phyloP scores from a whole-genome alignment of 1,140 invertebrate genomes.

The Saccostrea echinata region DNA sequence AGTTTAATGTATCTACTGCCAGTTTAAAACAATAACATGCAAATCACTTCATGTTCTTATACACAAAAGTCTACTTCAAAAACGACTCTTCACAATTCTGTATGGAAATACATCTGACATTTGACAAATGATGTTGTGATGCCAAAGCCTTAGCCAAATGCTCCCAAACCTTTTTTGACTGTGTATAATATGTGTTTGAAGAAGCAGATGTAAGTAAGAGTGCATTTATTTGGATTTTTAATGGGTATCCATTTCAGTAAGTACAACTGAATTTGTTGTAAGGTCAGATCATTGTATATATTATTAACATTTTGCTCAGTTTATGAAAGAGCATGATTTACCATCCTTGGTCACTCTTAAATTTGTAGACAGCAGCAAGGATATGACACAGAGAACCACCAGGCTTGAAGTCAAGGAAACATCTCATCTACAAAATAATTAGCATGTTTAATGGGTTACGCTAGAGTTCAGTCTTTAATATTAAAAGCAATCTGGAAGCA shows the following conservation, averaged over 20 bases:
- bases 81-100: too few species aligned
- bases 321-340: conserved; percentile 61
- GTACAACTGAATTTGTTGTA: neutral
- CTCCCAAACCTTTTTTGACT: too few species aligned
- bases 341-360: conserved; percentile 97
- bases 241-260: neutral
- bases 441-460: neutral
- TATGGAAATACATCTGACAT: too few species aligned
- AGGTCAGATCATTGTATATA: too few species aligned
- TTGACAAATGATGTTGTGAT: too few species aligned
- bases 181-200: too few species aligned
- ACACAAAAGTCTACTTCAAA: too few species aligned
- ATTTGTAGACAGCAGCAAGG: conserved; percentile 95
- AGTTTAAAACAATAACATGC: too few species aligned
- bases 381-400: conserved; percentile 95
- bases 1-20: neutral
- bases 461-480: too few species aligned
- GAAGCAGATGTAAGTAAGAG: neutral
- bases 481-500: too few species aligned
- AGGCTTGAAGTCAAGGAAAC: conserved; percentile 96
- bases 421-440: conserved; percentile 87
- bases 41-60: too few species aligned
- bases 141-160: too few species aligned
- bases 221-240: neutral
- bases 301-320: neutral